Evolutionary conservation across 1,140 invertebrate genomes (phyloP), one percentile per base, ranked within the genome.

Genomic region (Antheraea pernyi): DNA sequence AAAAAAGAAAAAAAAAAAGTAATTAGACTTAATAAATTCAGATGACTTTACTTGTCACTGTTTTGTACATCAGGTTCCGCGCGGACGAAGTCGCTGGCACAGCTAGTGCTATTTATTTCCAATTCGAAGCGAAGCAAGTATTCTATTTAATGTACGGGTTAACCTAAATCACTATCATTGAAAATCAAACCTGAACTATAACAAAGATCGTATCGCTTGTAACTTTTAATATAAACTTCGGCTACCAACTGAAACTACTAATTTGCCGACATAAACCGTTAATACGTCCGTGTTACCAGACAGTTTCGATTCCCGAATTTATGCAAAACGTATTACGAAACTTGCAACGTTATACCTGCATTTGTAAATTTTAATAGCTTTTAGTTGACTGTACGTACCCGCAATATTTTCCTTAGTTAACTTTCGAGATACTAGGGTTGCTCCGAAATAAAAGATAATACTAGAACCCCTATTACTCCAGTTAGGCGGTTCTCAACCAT

Each of bases 301-400:
- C 64, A 75, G 70, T 69, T 66, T 36, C 48, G 13, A 59, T 18
- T 66, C 46, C 46, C 4, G 10, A 69, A 66, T 42, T 66, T 42
- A 66, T 37, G 64, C 64, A 66, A 30, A 61, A 59, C 19, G 19
- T 65, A 65, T 65, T 65, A 53, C 19, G 42, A 66, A 64, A 70
- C 60, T 69, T 53, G n/a, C 61, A 63, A 63, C 37, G 30, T 63
- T 30, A 13, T 37, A 16, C 5, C 46, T 63, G 61, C 61, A 63
- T 63, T 63, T 63, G 13, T 30, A 63, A 63, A 63, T 36, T 30
- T 63, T 63, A 63, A 63, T 63, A 30, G 13, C 37, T 63, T 37
- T n/a, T 18, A 7, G 61, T 53, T 16, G 6, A 53, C 46, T 53
- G 2, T 42, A 42, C 13, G 46, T 53, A 16, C 16, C 11, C 2